Base-by-base conservation (phyloP, 2,888 invertebrate genomes). In the Pristionchus fissidentatus region DNA sequence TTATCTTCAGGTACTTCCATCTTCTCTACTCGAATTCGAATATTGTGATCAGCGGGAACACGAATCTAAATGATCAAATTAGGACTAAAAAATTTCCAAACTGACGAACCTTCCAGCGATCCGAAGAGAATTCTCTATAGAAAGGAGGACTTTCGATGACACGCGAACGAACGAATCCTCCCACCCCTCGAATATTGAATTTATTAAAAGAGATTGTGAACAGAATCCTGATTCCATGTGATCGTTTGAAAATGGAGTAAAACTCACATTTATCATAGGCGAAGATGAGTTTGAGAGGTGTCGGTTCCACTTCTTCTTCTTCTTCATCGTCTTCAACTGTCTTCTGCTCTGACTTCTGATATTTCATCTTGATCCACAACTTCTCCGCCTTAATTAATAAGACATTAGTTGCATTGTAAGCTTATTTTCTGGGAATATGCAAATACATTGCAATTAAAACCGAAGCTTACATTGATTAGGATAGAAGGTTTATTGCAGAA, bases 331-430 rank as follows among this genome's bases (percentile, higher is more conserved):
- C 75, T 46, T 49, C 73, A 46, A 26, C 22, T 10, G 62, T 32
- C 0, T 46, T 19, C 10, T 60, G 70, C 8, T 70, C 81, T 26
- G 26, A n/a, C 57, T 32, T 62, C 80, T 78, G 84, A 79, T 87
- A 89, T 52, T 87, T 80, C 84, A 88, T 66, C 83, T 86, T 86
- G 52, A 89, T 82, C 78, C 84, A 87, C 4, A 89, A 62, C 0
- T 80, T 29, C 66, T 87, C 84, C 1, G 85, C 84, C 83, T n/a
- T n/a, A n/a, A n/a, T n/a, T n/a, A n/a, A n/a, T n/a, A n/a, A n/a
- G n/a, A n/a, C n/a, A n/a, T n/a, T n/a, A n/a, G n/a, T n/a, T n/a
- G n/a, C n/a, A n/a, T n/a, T 86, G 80, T 52, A 83, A 84, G 5
- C 38, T 41, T 1, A 66, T 22, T 38, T 38, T 38, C 22, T 38